Conservation (phyloP, 2,797 vertebrate genomes). For the Anguilla obscura region DNA sequence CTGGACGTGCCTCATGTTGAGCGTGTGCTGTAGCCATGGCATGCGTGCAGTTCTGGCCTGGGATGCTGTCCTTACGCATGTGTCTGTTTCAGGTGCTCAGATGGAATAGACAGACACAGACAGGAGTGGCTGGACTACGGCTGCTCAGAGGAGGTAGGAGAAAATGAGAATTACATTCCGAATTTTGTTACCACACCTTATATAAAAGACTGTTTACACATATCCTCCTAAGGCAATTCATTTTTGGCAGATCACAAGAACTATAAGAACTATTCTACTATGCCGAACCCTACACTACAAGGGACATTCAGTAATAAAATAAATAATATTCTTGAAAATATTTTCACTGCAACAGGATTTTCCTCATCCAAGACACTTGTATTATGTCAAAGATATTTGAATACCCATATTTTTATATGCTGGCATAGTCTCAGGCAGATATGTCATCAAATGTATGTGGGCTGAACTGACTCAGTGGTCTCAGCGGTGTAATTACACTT, state of each 20-base stretch:
- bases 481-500: background rate
- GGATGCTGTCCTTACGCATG: background rate
- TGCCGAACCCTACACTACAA: background rate
- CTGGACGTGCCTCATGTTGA: background rate
- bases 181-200: background rate
- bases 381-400: background rate
- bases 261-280: background rate
- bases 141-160: constrained; percentile 83
- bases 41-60: background rate
- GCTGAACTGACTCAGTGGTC: background rate
- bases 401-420: background rate
- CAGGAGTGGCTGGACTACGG: constrained; percentile 92
- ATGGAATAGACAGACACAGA: constrained; percentile 87
- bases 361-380: background rate
- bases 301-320: too few relatives aligned
- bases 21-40: background rate
- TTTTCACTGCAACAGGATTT: background rate
- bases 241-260: too few relatives aligned
- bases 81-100: constrained; percentile 81
- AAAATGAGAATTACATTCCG: background rate
- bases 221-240: too few relatives aligned
- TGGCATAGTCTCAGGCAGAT: background rate
- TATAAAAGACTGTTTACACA: background rate
- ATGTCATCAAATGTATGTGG: background rate
- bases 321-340: background rate